Evolutionary conservation across 2,113 vertebrate species (phyloP).

Genomic region (Vidua macroura): DNA sequence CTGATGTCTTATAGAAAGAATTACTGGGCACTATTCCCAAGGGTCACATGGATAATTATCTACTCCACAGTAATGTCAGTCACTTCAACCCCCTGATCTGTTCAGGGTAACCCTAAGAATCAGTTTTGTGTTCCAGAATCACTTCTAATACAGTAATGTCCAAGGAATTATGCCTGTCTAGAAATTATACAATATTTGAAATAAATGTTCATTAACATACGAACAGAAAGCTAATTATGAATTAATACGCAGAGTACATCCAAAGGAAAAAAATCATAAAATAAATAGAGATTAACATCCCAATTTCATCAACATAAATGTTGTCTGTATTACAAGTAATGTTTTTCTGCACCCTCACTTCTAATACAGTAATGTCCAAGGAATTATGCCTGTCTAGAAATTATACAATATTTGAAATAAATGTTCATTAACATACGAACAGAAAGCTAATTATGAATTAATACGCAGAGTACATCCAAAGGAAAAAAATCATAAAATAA

Average conservation of each 20-base stretch:
- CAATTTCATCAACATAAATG: not conserved
- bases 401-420: not conserved
- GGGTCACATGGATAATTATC: not conserved
- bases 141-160: not conserved
- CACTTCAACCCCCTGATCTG: not conserved
- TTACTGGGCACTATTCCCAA: not conserved
- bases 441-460: not conserved
- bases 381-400: not conserved
- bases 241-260: not conserved
- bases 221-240: not conserved
- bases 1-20: fast-evolving
- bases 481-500: not conserved
- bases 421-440: not conserved
- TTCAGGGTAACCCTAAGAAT: not conserved
- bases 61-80: not conserved
- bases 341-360: too few relatives aligned
- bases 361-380: not conserved
- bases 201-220: not conserved
- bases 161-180: not conserved
- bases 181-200: not conserved
- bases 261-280: not conserved
- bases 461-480: not conserved
- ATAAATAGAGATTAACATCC: not conserved
- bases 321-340: not conserved
- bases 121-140: not conserved